phyloP scores from a whole-genome alignment of 2,113 vertebrate genomes.

The Callocephalon fimbriatum region DNA sequence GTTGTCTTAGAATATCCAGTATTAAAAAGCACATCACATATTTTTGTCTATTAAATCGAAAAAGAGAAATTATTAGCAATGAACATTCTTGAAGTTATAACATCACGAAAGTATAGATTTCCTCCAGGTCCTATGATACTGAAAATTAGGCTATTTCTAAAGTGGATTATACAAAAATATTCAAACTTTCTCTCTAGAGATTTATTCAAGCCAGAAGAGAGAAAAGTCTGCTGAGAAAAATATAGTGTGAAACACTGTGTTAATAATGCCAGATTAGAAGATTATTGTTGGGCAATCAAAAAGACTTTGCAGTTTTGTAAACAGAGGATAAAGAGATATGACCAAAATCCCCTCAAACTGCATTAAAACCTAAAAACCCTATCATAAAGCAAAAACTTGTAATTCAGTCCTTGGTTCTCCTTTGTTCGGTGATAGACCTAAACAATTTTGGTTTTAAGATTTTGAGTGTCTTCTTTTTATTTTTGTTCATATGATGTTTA shows the following conservation, averaged over 20 bases:
- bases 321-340: background rate
- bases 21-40: background rate
- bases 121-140: background rate
- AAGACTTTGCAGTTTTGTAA: background rate
- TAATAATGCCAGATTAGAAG: background rate
- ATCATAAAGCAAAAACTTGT: background rate
- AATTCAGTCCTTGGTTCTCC: background rate
- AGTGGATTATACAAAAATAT: background rate
- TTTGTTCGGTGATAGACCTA: background rate
- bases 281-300: background rate
- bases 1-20: background rate
- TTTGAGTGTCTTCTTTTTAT: background rate
- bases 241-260: background rate
- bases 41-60: background rate
- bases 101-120: background rate
- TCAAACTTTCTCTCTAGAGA: background rate
- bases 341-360: background rate
- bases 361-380: background rate
- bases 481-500: background rate
- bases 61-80: background rate
- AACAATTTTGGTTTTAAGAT: conserved; percentile 1
- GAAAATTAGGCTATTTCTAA: background rate
- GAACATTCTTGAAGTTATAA: background rate
- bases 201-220: background rate
- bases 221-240: background rate